phyloP scores from a whole-genome alignment of 1,140 invertebrate genomes.

The Whitmania pigra region DNA sequence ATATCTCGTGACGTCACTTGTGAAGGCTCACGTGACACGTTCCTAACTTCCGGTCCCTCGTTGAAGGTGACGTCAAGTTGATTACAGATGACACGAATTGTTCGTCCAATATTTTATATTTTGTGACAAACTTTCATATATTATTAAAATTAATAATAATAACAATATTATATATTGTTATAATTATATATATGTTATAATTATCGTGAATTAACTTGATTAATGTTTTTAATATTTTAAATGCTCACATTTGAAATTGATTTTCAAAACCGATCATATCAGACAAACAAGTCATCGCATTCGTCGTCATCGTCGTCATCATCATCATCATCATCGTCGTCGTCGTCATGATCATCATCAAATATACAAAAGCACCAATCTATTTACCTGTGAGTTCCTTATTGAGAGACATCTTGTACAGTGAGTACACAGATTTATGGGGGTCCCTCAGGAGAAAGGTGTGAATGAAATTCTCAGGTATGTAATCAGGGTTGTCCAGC shows the following conservation, averaged over 20 bases:
- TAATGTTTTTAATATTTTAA: too few species aligned
- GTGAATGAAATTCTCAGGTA: conserved; percentile 24
- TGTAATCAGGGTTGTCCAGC: conserved; percentile 14
- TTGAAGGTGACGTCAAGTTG: neutral
- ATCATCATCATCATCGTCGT: neutral
- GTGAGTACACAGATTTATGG: conserved; percentile 25
- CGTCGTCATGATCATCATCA: neutral
- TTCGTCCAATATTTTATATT: too few species aligned
- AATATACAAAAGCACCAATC: neutral
- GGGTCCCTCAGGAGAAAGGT: conserved; percentile 27
- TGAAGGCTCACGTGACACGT: conserved; percentile 11
- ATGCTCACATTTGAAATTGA: too few species aligned
- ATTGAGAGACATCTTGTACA: conserved; percentile 27
- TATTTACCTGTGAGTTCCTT: conserved; percentile 24
- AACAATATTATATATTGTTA: too few species aligned
- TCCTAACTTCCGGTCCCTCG: neutral
- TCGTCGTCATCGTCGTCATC: neutral
- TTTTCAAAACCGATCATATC: too few species aligned
- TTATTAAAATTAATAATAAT: too few species aligned
- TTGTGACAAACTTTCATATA: too few species aligned
- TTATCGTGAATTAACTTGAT: too few species aligned
- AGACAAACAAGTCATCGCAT: neutral
- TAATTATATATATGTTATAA: too few species aligned
- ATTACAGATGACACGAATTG: neutral
- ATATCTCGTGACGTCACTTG: neutral